These are phyloP conservation scores for Oxystoma pomonae DNA, from an alignment of 2,888 invertebrate species.

Conservation along the genomic window DNA sequence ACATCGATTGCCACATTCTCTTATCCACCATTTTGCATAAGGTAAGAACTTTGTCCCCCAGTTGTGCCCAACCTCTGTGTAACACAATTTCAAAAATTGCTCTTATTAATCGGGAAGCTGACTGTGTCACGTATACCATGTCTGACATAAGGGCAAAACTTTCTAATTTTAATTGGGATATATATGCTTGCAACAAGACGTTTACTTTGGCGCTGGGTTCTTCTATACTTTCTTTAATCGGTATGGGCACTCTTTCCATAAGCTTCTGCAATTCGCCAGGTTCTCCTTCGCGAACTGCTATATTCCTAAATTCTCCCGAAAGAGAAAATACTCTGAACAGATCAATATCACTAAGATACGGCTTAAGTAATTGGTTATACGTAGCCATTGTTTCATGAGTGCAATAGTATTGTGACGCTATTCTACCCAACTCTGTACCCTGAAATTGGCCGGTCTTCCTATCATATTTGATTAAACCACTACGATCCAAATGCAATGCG, in stretches of 20 bases:
- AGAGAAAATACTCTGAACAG: constrained; percentile 96
- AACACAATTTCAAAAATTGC: constrained; percentile 98
- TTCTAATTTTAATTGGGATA: constrained; percentile 95
- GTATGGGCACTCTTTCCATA: constrained; percentile 94
- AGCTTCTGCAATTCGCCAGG: constrained; percentile 94
- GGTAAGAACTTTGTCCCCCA: constrained; percentile 92
- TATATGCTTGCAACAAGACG: constrained; percentile 93
- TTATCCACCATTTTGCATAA: constrained; percentile 99
- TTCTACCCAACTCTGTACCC: constrained; percentile 88
- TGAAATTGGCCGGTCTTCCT: constrained; percentile 81
- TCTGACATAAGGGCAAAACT: constrained; percentile 99
- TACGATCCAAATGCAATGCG: constrained; percentile 84
- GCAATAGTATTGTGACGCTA: constrained; percentile 98
- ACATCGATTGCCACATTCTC: constrained; percentile 99
- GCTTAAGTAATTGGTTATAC: constrained; percentile 94
- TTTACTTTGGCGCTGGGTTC: constrained; percentile 97
- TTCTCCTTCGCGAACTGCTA: constrained; percentile 93
- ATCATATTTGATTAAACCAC: constrained; percentile 94
- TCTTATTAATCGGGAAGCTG: constrained; percentile 88
- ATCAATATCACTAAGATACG: constrained; percentile 96
- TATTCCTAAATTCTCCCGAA: constrained; percentile 93
- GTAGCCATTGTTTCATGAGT: constrained; percentile 95
- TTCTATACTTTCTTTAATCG: constrained; percentile 97
- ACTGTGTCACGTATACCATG: constrained; percentile 99
- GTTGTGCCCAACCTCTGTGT: constrained; percentile 86